These are phyloP conservation scores for Thaumetopoea pityocampa DNA, from an alignment of 1,140 invertebrate genomes.

Conservation along the genomic window DNA sequence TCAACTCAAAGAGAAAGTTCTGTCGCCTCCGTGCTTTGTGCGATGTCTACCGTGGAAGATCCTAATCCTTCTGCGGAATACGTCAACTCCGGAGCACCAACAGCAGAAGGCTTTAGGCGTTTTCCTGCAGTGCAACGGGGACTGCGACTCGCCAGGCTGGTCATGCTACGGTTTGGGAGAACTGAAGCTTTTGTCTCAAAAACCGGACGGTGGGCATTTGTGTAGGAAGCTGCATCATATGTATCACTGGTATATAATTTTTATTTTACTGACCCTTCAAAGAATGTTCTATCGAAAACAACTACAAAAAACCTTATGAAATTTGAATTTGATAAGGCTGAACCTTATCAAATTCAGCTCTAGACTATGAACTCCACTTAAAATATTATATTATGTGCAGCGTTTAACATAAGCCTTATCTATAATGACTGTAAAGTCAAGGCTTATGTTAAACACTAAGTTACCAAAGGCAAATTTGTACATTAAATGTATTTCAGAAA, in stretches of 20 bases:
- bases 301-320: background rate
- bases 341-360: too few species aligned
- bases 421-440: too few species aligned
- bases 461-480: too few species aligned
- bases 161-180: constrained; percentile 97
- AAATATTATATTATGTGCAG: too few species aligned
- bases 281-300: background rate
- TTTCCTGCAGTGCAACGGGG: constrained; percentile 93
- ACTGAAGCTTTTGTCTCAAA: constrained; percentile 88
- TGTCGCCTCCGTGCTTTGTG: constrained; percentile 94
- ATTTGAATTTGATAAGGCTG: too few species aligned
- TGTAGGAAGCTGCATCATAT: constrained; percentile 82
- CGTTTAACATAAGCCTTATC: too few species aligned
- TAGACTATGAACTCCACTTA: too few species aligned
- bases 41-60: constrained; percentile 99
- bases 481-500: too few species aligned
- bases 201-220: constrained; percentile 89
- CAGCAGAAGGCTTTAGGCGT: constrained; percentile 90
- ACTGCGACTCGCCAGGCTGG: constrained; percentile 95
- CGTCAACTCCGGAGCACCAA: constrained; percentile 81
- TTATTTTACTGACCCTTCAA: background rate
- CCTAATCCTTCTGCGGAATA: constrained; percentile 94
- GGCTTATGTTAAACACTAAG: too few species aligned
- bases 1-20: constrained; percentile 90
- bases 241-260: constrained; percentile 77